phyloP scores from a whole-genome alignment of 2,888 invertebrate genomes.

The Colletes collaris region DNA sequence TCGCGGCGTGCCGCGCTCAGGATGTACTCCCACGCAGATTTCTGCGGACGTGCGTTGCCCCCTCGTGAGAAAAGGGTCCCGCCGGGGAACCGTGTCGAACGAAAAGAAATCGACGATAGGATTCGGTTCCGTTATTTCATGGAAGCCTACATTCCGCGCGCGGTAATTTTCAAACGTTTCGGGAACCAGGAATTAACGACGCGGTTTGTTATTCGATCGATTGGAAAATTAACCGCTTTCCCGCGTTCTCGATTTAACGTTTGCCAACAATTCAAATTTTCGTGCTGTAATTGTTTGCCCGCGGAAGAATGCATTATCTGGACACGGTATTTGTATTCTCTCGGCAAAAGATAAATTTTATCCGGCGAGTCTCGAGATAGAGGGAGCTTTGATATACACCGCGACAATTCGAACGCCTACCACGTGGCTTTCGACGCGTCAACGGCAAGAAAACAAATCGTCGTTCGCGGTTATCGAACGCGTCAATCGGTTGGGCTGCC shows the following conservation, averaged over 20 bases:
- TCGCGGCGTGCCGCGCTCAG: slow-evolving; percentile 22
- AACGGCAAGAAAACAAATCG: slow-evolving; percentile 64
- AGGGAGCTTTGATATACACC: slow-evolving; percentile 1
- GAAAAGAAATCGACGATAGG: slow-evolving; percentile 20
- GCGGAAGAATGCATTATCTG: too few species aligned
- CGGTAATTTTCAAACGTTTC: background rate
- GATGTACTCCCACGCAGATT: slow-evolving; percentile 52
- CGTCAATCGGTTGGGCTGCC: slow-evolving; percentile 58
- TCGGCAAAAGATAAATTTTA: background rate
- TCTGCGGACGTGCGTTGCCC: slow-evolving; percentile 40
- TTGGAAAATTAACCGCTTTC: too few species aligned
- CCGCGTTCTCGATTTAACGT: too few species aligned
- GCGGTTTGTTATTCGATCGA: too few species aligned
- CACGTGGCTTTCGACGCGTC: slow-evolving; percentile 49
- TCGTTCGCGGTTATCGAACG: slow-evolving; percentile 54
- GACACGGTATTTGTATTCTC: too few species aligned
- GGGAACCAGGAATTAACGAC: too few species aligned
- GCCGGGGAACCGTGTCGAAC: slow-evolving; percentile 1
- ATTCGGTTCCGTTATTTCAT: slow-evolving; percentile 2
- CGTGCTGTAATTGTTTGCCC: too few species aligned
- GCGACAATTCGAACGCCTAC: background rate
- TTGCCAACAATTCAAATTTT: too few species aligned
- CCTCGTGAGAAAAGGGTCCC: slow-evolving; percentile 45
- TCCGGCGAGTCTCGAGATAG: background rate
- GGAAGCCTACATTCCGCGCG: background rate